Conservation (phyloP, 2,113 vertebrate species). For the Paramormyrops kingsleyae region DNA sequence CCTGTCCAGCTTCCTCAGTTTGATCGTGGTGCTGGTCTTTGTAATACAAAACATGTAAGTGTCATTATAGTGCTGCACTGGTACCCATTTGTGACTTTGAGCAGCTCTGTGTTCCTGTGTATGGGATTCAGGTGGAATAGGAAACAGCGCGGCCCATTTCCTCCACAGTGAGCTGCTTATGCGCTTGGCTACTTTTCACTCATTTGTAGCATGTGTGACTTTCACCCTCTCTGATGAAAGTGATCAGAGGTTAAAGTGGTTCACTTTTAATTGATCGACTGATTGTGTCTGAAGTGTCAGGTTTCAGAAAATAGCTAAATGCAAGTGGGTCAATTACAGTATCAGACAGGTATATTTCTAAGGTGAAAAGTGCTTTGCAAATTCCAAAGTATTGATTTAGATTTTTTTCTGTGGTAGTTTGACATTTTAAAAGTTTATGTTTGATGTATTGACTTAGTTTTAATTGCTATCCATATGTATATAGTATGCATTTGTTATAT, state of each 20-base stretch:
- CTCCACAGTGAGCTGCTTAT: not conserved
- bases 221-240: slow-evolving; percentile 9
- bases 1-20: not conserved
- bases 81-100: not conserved
- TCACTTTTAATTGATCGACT: slow-evolving; percentile 12
- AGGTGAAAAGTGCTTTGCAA: not conserved
- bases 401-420: not conserved
- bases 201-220: not conserved
- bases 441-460: not conserved
- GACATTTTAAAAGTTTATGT: not conserved
- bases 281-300: not conserved
- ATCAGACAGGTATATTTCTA: slow-evolving; percentile 6
- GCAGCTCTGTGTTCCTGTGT: not conserved
- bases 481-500: not conserved
- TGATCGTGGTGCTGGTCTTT: not conserved
- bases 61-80: too few relatives aligned
- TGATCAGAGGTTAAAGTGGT: not conserved
- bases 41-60: too few relatives aligned
- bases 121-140: not conserved
- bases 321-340: slow-evolving; percentile 2
- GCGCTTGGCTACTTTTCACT: not conserved
- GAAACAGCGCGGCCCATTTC: not conserved
- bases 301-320: slow-evolving; percentile 14
- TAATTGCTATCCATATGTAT: not conserved
- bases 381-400: not conserved